A percentile compares a stretch with the other conserved stretches of the same genome.
Evolutionary conservation across 2,797 vertebrate genomes (phyloP).

Genomic region (Tenualosa thibaudeaui): DNA sequence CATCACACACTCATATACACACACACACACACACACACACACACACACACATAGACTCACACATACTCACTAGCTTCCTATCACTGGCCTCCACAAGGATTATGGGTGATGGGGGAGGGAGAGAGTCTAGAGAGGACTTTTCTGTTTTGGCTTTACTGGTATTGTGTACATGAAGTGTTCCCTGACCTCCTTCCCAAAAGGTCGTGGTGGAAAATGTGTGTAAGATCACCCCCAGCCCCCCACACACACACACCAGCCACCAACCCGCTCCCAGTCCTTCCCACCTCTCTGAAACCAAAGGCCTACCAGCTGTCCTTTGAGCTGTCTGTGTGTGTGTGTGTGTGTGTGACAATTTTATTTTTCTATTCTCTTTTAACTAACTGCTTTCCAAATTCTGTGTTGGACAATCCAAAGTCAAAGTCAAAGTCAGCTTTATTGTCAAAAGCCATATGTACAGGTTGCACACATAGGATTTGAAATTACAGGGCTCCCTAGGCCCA

Average conservation of each 20-base stretch:
- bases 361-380: not conserved
- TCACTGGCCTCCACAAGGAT: not conserved
- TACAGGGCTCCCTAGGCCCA: too few relatives aligned
- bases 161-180: slow-evolving; percentile 54
- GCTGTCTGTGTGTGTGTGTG: slow-evolving; percentile 11
- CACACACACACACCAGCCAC: not conserved
- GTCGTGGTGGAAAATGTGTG: slow-evolving; percentile 59
- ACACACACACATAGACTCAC: not conserved
- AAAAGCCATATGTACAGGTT: too few relatives aligned
- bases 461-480: too few relatives aligned
- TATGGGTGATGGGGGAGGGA: not conserved
- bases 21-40: not conserved
- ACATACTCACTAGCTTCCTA: not conserved
- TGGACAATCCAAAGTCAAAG: too few relatives aligned
- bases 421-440: too few relatives aligned
- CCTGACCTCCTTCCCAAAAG: slow-evolving; percentile 49
- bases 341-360: slow-evolving; percentile 30
- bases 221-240: not conserved
- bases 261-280: not conserved
- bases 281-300: slow-evolving; percentile 41
- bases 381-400: not conserved
- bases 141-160: slow-evolving; percentile 38
- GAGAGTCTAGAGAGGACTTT: not conserved
- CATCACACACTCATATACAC: not conserved
- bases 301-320: slow-evolving; percentile 51